These are phyloP conservation scores for Cactoblastis cactorum DNA, from an alignment of 2,888 invertebrate species.

Conservation along the genomic window DNA sequence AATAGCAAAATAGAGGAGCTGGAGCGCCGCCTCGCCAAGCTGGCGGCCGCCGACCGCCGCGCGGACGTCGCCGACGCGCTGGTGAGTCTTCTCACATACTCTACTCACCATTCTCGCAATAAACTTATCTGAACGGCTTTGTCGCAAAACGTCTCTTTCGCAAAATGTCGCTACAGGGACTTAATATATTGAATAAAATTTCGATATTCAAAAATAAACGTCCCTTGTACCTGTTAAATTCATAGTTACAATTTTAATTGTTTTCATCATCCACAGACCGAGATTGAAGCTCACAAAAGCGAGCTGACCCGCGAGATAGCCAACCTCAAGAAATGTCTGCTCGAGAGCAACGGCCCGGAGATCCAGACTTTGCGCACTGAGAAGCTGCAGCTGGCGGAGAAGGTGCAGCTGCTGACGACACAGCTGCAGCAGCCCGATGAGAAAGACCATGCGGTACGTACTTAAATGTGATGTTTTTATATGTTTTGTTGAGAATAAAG, in stretches of 20 bases:
- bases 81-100: constrained; percentile 28
- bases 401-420: constrained; percentile 28
- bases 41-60: constrained; percentile 36
- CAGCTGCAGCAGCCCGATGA: constrained; percentile 37
- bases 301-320: constrained; percentile 61
- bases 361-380: constrained; percentile 42
- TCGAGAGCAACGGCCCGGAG: constrained; percentile 42
- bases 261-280: too few species aligned
- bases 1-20: constrained; percentile 66
- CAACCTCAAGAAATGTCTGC: constrained; percentile 53
- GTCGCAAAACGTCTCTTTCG: too few species aligned
- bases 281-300: constrained; percentile 65
- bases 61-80: constrained; percentile 42
- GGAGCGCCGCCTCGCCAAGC: constrained; percentile 62
- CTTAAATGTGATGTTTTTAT: not conserved
- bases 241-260: constrained; percentile 7
- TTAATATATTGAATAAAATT: too few species aligned
- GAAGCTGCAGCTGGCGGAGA: constrained; percentile 30
- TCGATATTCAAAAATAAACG: too few species aligned
- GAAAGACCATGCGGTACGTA: constrained; percentile 54
- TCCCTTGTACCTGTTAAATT: too few species aligned
- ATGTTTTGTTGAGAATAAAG: too few species aligned
- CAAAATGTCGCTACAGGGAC: too few species aligned
- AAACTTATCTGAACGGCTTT: too few species aligned
- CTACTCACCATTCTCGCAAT: too few species aligned